phyloP scores from a whole-genome alignment of 1,140 invertebrate genomes.

The Gonioctena quinquepunctata region DNA sequence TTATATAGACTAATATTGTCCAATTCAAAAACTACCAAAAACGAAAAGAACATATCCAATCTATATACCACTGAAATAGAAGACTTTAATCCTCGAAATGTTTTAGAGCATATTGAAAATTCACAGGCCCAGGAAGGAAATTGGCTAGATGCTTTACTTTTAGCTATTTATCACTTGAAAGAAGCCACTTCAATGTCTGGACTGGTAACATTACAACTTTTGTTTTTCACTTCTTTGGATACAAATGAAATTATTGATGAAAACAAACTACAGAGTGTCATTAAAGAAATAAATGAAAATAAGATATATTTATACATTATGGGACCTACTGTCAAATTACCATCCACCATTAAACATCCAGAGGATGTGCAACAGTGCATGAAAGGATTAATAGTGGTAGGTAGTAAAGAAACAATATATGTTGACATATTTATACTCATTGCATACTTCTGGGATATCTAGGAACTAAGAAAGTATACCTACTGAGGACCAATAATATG shows the following conservation, averaged over 20 bases:
- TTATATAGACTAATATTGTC: slow-evolving; percentile 28
- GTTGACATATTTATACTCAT: too few species aligned
- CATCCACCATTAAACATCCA: slow-evolving; percentile 21
- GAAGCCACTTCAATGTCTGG: slow-evolving; percentile 21
- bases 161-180: slow-evolving; percentile 24
- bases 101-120: slow-evolving; percentile 19
- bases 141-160: slow-evolving; percentile 28
- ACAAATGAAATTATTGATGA: neutral
- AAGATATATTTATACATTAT: slow-evolving; percentile 36
- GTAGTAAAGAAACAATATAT: too few species aligned
- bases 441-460: too few species aligned
- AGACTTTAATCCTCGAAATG: slow-evolving; percentile 9
- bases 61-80: neutral
- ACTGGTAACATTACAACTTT: slow-evolving; percentile 26
- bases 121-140: slow-evolving; percentile 13
- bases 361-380: slow-evolving; percentile 26
- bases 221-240: slow-evolving; percentile 27
- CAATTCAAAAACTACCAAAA: slow-evolving; percentile 22
- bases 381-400: slow-evolving; percentile 16
- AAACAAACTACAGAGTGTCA: slow-evolving; percentile 10
- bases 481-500: too few species aligned
- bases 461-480: too few species aligned
- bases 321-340: slow-evolving; percentile 27
- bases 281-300: slow-evolving; percentile 12
- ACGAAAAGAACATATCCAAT: slow-evolving; percentile 17